Percentiles rank a stretch among this genome's conserved stretches.
Conservation (phyloP, 2,888 invertebrate genomes). For the Scaptomyza parva region DNA sequence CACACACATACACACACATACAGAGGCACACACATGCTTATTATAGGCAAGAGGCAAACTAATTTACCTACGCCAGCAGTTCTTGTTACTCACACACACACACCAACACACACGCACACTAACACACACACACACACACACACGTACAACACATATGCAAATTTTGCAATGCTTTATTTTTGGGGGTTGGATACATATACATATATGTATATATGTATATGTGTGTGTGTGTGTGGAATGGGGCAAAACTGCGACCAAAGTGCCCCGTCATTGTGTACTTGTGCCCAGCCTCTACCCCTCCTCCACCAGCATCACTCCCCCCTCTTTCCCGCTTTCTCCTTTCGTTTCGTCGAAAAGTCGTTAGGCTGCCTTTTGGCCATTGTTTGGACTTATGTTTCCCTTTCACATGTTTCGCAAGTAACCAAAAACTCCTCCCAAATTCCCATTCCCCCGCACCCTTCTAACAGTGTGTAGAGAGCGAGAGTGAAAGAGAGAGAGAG, state of each 20-base stretch:
- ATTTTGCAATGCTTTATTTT: constrained; percentile 70
- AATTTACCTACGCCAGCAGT: constrained; percentile 78
- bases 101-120: constrained; percentile 27
- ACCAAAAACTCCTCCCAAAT: constrained; percentile 3
- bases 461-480: background rate
- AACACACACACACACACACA: constrained; percentile 26
- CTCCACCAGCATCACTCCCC: background rate
- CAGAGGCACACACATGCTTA: constrained; percentile 59
- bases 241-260: constrained; percentile 19
- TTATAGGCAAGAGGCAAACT: too few relatives aligned
- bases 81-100: constrained; percentile 59
- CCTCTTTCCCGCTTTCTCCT: background rate
- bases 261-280: constrained; percentile 64
- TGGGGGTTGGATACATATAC: constrained; percentile 59
- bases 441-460: background rate
- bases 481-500: background rate
- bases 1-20: background rate
- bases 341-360: constrained; percentile 40
- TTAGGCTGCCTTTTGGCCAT: constrained; percentile 69
- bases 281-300: background rate
- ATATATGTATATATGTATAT: constrained; percentile 15
- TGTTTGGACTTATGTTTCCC: constrained; percentile 74
- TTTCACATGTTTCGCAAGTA: constrained; percentile 44
- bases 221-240: constrained; percentile 7
- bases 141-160: constrained; percentile 66